phyloP scores from a whole-genome alignment of 2,888 invertebrate genomes.

The Balanococcus diminutus region DNA sequence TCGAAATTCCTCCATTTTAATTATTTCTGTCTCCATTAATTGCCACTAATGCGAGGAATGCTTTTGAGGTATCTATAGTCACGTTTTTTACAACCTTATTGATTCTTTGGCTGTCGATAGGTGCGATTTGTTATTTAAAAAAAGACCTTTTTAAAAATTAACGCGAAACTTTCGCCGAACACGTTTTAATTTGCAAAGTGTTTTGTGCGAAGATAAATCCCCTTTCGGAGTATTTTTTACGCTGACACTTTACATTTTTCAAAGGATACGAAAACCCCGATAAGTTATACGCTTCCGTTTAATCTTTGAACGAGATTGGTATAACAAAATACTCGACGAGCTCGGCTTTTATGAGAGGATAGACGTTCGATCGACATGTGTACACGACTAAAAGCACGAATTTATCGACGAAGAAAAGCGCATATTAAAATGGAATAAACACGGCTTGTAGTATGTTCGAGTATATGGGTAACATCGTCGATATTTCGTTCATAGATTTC shows the following conservation, averaged over 20 bases:
- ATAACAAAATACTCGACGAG: neutral
- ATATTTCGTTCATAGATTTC: neutral
- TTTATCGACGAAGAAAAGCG: conserved; percentile 13
- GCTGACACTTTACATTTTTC: neutral
- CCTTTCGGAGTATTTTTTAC: conserved; percentile 20
- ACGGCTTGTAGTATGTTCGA: neutral
- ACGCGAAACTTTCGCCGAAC: neutral
- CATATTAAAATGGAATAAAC: conserved; percentile 24
- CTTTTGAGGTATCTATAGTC: neutral
- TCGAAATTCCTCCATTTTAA: too few relatives aligned
- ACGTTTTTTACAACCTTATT: conserved; percentile 4
- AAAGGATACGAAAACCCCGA: neutral
- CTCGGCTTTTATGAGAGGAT: neutral
- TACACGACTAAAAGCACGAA: neutral
- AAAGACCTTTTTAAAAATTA: neutral
- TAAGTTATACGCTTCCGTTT: conserved; percentile 36
- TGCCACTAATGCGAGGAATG: too few relatives aligned
- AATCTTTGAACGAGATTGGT: neutral
- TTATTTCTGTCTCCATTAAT: too few relatives aligned
- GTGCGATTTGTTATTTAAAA: neutral
- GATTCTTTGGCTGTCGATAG: neutral
- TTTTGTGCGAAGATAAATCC: conserved; percentile 11
- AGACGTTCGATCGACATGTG: neutral
- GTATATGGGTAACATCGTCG: neutral
- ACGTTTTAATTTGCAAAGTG: conserved; percentile 37